phyloP scores from a whole-genome alignment of 1,140 invertebrate species.

The Sinonovacula constricta region DNA sequence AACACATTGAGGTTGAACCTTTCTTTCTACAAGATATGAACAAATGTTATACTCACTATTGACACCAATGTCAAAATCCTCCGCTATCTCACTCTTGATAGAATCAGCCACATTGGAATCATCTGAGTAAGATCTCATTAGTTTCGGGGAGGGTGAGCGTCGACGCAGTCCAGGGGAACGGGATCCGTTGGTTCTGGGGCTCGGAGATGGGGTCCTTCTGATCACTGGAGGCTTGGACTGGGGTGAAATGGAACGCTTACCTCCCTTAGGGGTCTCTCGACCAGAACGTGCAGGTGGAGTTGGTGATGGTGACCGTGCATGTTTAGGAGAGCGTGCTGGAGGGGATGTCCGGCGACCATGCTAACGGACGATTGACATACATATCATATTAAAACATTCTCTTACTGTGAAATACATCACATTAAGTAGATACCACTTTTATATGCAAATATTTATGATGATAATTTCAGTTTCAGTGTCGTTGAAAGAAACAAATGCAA shows the following conservation, averaged over 20 bases:
- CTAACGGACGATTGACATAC: too few relatives aligned
- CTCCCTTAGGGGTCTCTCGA: background rate
- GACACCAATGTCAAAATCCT: constrained; percentile 49
- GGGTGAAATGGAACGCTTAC: constrained; percentile 16
- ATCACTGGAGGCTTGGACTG: constrained; percentile 35
- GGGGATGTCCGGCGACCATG: constrained; percentile 13
- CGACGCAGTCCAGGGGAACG: constrained; percentile 32
- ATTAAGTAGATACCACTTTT: too few relatives aligned
- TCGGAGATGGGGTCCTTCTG: constrained; percentile 43
- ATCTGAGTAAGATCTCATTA: constrained; percentile 44
- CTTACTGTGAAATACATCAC: too few relatives aligned
- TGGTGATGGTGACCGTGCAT: constrained; percentile 18
- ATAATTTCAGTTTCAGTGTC: too few relatives aligned
- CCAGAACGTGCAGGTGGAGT: constrained; percentile 6
- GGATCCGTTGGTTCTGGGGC: constrained; percentile 15
- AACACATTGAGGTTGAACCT: too few relatives aligned
- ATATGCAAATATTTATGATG: too few relatives aligned
- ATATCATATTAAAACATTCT: too few relatives aligned
- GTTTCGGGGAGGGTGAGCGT: constrained; percentile 33
- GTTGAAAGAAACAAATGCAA: too few relatives aligned
- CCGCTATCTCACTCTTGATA: constrained; percentile 58
- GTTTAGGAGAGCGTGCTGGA: background rate
- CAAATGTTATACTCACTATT: constrained; percentile 57
- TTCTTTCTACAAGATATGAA: too few relatives aligned
- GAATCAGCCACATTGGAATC: constrained; percentile 62